phyloP scores from a whole-genome alignment of 2,888 invertebrate genomes.

The Sympetrum striolatum region DNA sequence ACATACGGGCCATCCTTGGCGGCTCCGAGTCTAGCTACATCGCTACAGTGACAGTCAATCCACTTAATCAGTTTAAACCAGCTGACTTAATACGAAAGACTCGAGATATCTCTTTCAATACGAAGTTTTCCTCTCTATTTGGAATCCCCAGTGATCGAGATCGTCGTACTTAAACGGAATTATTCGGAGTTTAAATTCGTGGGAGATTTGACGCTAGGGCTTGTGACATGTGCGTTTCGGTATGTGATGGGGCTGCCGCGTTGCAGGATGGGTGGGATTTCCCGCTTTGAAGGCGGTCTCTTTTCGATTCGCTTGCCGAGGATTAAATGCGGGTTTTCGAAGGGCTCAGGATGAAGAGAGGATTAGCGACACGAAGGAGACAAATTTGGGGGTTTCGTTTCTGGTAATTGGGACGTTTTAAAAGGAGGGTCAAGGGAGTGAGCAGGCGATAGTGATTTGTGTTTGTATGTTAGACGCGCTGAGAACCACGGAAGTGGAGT shows the following conservation, averaged over 20 bases:
- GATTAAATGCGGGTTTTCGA: conserved; percentile 1
- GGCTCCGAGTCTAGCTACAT: too few relatives aligned
- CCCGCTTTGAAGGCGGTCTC: neutral
- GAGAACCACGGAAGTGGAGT: neutral
- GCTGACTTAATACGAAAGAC: too few relatives aligned
- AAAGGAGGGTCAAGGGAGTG: neutral
- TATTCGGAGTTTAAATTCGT: neutral
- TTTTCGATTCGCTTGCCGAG: neutral
- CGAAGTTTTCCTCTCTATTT: too few relatives aligned
- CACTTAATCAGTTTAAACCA: too few relatives aligned
- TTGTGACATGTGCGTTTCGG: neutral
- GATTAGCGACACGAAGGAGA: conserved; percentile 28
- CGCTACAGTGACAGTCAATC: too few relatives aligned
- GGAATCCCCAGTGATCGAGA: neutral
- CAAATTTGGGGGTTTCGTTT: conserved; percentile 24
- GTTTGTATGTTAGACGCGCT: neutral
- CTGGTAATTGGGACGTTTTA: conserved; percentile 4
- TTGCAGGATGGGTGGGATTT: neutral
- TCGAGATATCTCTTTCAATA: too few relatives aligned
- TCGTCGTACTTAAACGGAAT: neutral
- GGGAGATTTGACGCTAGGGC: neutral
- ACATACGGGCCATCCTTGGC: too few relatives aligned
- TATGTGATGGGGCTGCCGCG: neutral
- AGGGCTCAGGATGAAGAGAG: conserved; percentile 15
- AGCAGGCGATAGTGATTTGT: neutral